Conservation (phyloP, 2,113 vertebrate species). For the Crypturellus undulatus region DNA sequence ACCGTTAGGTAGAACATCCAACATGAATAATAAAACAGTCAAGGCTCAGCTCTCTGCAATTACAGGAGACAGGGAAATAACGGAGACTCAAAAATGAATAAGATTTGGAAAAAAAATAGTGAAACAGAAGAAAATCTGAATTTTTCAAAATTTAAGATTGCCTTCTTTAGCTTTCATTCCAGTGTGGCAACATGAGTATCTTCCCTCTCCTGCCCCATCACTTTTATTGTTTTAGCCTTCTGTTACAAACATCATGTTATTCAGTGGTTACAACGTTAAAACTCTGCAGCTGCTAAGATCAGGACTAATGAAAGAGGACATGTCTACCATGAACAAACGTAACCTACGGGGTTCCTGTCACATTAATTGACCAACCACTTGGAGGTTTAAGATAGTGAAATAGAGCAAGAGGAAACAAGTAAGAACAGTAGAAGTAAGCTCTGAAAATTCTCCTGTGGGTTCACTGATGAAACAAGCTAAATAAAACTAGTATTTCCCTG, state of each 20-base stretch:
- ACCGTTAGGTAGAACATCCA: background rate
- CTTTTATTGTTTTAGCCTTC: background rate
- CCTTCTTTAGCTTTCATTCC: background rate
- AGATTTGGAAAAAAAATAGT: background rate
- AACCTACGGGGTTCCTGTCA: constrained; percentile 38
- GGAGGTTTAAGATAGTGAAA: constrained; percentile 43
- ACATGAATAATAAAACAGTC: background rate
- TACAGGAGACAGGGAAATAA: background rate
- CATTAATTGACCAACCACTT: constrained; percentile 27
- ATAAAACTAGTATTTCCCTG: background rate
- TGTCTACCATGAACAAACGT: constrained; percentile 27
- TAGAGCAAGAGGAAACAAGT: constrained; percentile 29
- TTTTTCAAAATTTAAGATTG: background rate
- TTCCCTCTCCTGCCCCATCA: accelerated
- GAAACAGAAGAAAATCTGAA: background rate
- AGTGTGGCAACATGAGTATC: background rate
- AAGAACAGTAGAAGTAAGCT: background rate
- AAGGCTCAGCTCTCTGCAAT: background rate
- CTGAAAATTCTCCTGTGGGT: background rate
- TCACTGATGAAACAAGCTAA: background rate
- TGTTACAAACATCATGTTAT: background rate
- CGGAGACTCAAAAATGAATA: background rate
- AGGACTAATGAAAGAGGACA: constrained; percentile 37
- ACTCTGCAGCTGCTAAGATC: constrained; percentile 3
- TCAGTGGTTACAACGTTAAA: background rate